Evolutionary conservation across 2,113 vertebrate species (phyloP).

Genomic region (Lanius collurio): DNA sequence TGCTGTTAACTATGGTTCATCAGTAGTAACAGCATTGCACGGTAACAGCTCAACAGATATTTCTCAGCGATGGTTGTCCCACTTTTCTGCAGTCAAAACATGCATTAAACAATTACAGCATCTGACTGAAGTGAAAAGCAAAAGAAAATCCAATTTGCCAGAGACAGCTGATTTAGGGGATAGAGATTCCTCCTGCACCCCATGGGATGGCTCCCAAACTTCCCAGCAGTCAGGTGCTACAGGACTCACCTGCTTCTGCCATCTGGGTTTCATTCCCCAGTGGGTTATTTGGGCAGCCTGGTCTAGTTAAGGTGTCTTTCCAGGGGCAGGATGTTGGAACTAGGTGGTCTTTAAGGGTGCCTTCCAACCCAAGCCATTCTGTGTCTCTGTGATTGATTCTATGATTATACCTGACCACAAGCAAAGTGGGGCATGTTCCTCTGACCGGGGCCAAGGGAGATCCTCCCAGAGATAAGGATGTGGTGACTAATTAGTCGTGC

Average conservation of each 20-base stretch:
- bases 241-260: not conserved
- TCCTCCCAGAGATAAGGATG: not conserved
- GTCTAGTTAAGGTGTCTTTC: not conserved
- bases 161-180: not conserved
- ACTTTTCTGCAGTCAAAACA: not conserved
- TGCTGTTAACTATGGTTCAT: not conserved
- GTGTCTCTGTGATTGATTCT: not conserved
- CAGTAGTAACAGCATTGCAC: not conserved
- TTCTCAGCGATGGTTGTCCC: not conserved
- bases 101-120: fast-evolving
- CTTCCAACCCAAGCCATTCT: not conserved
- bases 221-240: not conserved
- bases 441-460: not conserved
- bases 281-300: not conserved
- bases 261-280: not conserved
- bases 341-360: not conserved
- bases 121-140: not conserved
- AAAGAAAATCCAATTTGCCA: not conserved
- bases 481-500: not conserved
- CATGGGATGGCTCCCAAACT: not conserved
- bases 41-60: not conserved
- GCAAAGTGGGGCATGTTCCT: not conserved
- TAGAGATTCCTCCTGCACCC: not conserved
- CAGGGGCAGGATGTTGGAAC: not conserved
- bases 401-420: not conserved